A percentile compares a stretch with the other conserved stretches of the same genome.
Evolutionary conservation across 2,888 invertebrate species (phyloP).

Genomic region (Achlya flavicornis): DNA sequence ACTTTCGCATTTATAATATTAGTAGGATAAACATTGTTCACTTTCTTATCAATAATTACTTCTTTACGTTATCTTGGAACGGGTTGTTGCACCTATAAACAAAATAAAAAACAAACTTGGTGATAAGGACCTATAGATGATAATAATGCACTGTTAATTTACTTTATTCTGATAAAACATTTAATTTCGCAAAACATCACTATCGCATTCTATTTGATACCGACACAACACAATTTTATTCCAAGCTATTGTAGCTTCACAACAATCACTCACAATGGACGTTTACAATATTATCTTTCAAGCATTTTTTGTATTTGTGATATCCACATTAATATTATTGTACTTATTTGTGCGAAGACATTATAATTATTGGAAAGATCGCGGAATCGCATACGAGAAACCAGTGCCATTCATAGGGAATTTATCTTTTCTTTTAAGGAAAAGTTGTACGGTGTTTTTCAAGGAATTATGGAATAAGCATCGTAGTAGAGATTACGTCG

Average conservation of each 20-base stretch:
- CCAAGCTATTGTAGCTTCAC: background rate
- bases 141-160: too few species aligned
- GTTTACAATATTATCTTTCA: constrained; percentile 29
- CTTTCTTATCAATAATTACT: too few species aligned
- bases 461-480: constrained; percentile 46
- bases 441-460: constrained; percentile 56
- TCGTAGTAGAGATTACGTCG: constrained; percentile 51
- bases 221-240: too few species aligned
- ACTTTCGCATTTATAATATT: too few species aligned
- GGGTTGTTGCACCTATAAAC: too few species aligned
- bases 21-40: too few species aligned
- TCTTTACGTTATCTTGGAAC: too few species aligned
- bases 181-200: background rate
- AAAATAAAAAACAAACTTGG: background rate
- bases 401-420: constrained; percentile 58
- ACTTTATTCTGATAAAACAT: background rate
- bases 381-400: constrained; percentile 57
- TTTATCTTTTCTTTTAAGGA: constrained; percentile 59
- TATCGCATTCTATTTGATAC: background rate
- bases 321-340: constrained; percentile 38
- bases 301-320: constrained; percentile 31
- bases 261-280: constrained; percentile 19
- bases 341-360: constrained; percentile 45
- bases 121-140: background rate
- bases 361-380: constrained; percentile 65